Conservation (phyloP, 2,888 invertebrate species). For the Apocheima hispidaria region DNA sequence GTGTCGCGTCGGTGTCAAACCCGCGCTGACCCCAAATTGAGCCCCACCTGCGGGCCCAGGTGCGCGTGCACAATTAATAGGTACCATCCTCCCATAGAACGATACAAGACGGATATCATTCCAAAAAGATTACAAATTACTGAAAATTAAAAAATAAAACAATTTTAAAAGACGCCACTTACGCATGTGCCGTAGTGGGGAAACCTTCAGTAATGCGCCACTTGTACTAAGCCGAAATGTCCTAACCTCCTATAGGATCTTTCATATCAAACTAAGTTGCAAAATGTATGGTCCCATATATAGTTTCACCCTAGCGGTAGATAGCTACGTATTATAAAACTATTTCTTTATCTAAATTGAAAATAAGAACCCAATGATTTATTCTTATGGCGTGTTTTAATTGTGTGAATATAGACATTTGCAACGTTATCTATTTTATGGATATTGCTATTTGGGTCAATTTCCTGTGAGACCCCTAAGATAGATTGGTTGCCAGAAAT, state of each 20-base stretch:
- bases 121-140: constrained; percentile 38
- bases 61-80: constrained; percentile 77
- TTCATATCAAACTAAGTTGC: neutral
- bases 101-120: constrained; percentile 53
- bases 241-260: neutral
- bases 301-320: constrained; percentile 55
- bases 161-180: too few species aligned
- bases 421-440: constrained; percentile 72
- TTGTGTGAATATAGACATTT: constrained; percentile 70
- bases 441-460: constrained; percentile 55
- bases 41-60: constrained; percentile 81
- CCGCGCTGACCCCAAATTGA: constrained; percentile 78
- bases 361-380: constrained; percentile 60
- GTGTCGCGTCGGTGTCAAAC: constrained; percentile 67
- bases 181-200: too few species aligned
- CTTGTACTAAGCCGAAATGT: too few species aligned
- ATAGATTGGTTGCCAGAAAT: neutral
- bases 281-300: constrained; percentile 18
- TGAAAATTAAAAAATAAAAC: neutral
- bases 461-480: constrained; percentile 64
- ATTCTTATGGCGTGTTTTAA: constrained; percentile 60
- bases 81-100: constrained; percentile 74
- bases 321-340: constrained; percentile 55
- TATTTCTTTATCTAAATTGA: constrained; percentile 74
- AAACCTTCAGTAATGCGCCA: too few species aligned